A percentile compares a stretch with the other conserved stretches of the same genome.
These are phyloP conservation scores for Gavia stellata DNA, from an alignment of 2,113 vertebrate species.

Conservation along the genomic window DNA sequence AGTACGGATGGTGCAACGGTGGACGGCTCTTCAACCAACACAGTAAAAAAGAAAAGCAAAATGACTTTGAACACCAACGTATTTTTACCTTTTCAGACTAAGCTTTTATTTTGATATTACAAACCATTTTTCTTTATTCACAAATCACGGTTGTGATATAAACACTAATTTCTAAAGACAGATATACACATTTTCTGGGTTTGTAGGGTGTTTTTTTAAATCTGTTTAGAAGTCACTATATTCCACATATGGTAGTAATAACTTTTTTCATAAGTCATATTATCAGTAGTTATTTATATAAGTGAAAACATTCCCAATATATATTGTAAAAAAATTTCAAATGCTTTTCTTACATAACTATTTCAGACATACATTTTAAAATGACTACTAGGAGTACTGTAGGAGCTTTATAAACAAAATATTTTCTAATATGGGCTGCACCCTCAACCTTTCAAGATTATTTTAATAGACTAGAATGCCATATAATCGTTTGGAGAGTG, in stretches of 20 bases:
- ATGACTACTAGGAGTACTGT: constrained; percentile 70
- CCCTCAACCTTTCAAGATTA: constrained; percentile 64
- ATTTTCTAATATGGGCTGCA: constrained; percentile 64
- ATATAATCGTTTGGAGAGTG: constrained; percentile 54
- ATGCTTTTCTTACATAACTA: constrained; percentile 75
- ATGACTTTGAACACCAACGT: constrained; percentile 53
- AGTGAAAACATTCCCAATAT: constrained; percentile 86
- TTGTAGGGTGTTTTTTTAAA: constrained; percentile 68
- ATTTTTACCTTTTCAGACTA: constrained; percentile 79
- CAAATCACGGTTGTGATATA: constrained; percentile 85
- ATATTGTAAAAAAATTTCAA: constrained; percentile 78
- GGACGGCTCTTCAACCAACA: background rate
- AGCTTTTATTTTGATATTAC: constrained; percentile 88
- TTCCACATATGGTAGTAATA: constrained; percentile 80
- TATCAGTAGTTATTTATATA: constrained; percentile 84
- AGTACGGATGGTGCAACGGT: rapidly evolving
- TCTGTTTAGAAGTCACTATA: constrained; percentile 80
- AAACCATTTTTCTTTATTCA: constrained; percentile 87
- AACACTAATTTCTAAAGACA: constrained; percentile 89
- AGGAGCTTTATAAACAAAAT: constrained; percentile 70
- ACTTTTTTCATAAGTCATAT: constrained; percentile 78
- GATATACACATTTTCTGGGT: constrained; percentile 84
- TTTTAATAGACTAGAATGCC: constrained; percentile 70
- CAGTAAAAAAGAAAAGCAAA: background rate
- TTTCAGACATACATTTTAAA: constrained; percentile 82